phyloP scores from a whole-genome alignment of 37 sponge, comb jelly and placozoan species.

The Ianthella basta region DNA sequence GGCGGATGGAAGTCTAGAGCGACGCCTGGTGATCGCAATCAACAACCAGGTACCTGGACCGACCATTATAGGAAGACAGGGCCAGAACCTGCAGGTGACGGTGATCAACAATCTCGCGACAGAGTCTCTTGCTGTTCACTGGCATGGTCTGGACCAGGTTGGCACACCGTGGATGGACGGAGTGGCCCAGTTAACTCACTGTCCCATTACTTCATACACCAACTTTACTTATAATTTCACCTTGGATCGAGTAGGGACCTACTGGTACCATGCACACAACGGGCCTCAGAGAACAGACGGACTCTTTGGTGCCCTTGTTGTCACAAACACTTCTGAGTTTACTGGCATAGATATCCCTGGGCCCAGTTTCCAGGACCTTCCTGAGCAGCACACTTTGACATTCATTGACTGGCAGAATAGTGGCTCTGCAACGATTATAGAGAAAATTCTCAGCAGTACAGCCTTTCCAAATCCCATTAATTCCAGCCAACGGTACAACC shows the following conservation, averaged over 20 bases:
- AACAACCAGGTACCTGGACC: too few species aligned
- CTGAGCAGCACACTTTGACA: constrained; percentile 65
- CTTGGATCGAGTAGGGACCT: constrained; percentile 60
- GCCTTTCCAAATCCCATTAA: neutral
- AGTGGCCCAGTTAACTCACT: constrained; percentile 63
- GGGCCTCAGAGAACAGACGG: constrained; percentile 78
- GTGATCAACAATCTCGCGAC: constrained; percentile 58
- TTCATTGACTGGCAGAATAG: constrained; percentile 71
- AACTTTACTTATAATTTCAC: constrained; percentile 64
- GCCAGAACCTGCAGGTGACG: too few species aligned
- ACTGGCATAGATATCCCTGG: too few species aligned
- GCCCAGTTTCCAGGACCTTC: constrained; percentile 16
- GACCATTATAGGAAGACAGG: too few species aligned
- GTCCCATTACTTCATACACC: constrained; percentile 52
- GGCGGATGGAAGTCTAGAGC: too few species aligned
- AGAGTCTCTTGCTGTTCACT: constrained; percentile 73
- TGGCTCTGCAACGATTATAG: constrained; percentile 37
- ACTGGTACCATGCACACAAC: constrained; percentile 86
- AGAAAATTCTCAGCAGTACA: neutral
- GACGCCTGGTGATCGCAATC: too few species aligned
- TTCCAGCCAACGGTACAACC: neutral
- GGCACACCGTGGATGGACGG: constrained; percentile 81
- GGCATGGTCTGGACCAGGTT: constrained; percentile 82
- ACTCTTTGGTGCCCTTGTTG: constrained; percentile 74
- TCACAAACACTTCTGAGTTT: constrained; percentile 10